Evolutionary conservation across 1,140 invertebrate genomes (phyloP).

Genomic region (Akabosia matsudoensis): DNA sequence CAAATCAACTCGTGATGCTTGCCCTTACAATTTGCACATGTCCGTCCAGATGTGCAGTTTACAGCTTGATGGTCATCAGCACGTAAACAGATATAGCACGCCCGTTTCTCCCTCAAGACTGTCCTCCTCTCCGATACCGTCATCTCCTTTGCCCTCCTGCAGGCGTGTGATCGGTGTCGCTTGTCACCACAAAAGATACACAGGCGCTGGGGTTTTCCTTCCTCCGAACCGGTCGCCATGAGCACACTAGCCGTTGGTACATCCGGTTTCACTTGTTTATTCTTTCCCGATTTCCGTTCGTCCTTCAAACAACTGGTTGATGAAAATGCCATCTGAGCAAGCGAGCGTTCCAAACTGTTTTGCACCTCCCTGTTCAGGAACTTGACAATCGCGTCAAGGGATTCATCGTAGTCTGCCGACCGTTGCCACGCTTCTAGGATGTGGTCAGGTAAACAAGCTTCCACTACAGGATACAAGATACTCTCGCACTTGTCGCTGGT

Average conservation of each 20-base stretch:
- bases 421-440: constrained; percentile 49
- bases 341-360: constrained; percentile 16
- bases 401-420: neutral
- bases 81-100: neutral
- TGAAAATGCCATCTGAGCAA: neutral
- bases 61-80: neutral
- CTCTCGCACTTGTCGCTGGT: constrained; percentile 50
- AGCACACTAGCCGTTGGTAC: neutral
- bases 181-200: neutral
- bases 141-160: neutral
- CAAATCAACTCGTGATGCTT: neutral
- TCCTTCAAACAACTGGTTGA: neutral
- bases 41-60: neutral
- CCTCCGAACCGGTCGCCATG: neutral
- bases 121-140: neutral
- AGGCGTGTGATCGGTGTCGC: neutral
- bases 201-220: neutral
- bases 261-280: neutral
- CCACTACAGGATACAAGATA: constrained; percentile 50
- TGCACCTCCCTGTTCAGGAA: constrained; percentile 47
- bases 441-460: constrained; percentile 49
- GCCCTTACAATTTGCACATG: neutral
- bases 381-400: constrained; percentile 36
- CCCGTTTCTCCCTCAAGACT: neutral
- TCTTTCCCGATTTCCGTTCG: neutral